These are phyloP conservation scores for Pentalonia nigronervosa DNA, from an alignment of 1,140 invertebrate genomes.

Conservation along the genomic window DNA sequence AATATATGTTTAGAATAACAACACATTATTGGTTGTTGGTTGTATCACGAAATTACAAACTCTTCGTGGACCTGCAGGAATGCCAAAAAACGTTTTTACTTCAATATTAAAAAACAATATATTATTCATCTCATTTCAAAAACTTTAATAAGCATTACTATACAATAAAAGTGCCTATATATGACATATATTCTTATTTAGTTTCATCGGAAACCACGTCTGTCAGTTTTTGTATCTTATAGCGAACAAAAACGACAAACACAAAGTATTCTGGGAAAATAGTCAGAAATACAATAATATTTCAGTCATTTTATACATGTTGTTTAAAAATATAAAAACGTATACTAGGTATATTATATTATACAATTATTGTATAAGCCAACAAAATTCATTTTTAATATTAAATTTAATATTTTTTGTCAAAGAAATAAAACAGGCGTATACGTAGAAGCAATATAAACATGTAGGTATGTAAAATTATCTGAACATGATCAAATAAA, in stretches of 20 bases:
- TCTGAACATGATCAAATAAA: not conserved
- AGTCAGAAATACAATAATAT: conserved; percentile 33
- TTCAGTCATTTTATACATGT: not conserved
- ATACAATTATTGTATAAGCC: too few relatives aligned
- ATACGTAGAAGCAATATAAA: not conserved
- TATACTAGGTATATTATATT: not conserved
- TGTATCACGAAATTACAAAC: not conserved
- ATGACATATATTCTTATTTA: not conserved
- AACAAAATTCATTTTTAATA: conserved; percentile 9
- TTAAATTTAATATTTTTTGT: conserved; percentile 15
- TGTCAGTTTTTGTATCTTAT: not conserved
- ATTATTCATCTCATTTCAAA: not conserved
- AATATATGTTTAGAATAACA: too few relatives aligned
- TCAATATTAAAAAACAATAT: not conserved
- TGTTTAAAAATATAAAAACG: not conserved
- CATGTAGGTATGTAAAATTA: not conserved
- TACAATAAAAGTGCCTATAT: not conserved
- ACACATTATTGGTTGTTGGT: too few relatives aligned
- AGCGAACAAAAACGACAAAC: not conserved
- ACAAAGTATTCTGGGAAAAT: conserved; percentile 30
- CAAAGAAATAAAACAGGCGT: not conserved
- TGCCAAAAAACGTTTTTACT: not conserved
- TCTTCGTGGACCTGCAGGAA: not conserved
- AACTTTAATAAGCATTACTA: not conserved
- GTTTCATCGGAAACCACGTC: conserved; percentile 31